Percentiles rank a stretch among this genome's conserved stretches.
Conservation (phyloP, 2,888 invertebrate genomes). For the Morpho achilles region DNA sequence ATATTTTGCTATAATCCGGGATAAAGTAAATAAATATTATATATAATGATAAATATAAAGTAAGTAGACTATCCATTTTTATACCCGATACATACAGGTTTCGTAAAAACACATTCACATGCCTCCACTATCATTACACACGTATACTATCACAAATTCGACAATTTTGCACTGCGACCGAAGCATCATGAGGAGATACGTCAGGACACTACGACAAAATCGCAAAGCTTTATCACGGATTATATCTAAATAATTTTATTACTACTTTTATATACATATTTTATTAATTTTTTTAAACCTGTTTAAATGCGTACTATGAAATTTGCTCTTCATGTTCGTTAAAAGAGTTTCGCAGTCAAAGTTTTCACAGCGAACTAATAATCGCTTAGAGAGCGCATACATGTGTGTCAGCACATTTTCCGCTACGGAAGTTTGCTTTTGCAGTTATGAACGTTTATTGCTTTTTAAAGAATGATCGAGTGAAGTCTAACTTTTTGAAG, state of each 20-base stretch:
- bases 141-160: too few species aligned
- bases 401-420: slow-evolving; percentile 14
- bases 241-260: background rate
- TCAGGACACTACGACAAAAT: too few species aligned
- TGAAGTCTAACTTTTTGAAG: slow-evolving; percentile 8
- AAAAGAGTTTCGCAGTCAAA: slow-evolving; percentile 1
- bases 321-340: background rate
- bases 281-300: background rate
- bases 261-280: background rate
- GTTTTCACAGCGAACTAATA: slow-evolving; percentile 20
- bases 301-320: background rate
- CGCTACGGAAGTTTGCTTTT: slow-evolving; percentile 14
- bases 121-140: too few species aligned
- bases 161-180: too few species aligned
- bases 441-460: slow-evolving; percentile 23
- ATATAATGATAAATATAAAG: too few species aligned
- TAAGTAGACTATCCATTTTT: too few species aligned
- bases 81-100: too few species aligned
- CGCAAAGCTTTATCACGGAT: too few species aligned
- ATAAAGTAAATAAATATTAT: too few species aligned
- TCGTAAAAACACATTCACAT: too few species aligned
- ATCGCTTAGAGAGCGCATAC: slow-evolving; percentile 8
- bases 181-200: too few species aligned
- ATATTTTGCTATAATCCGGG: too few species aligned
- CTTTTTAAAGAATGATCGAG: slow-evolving; percentile 18